Evolutionary conservation across 2,113 vertebrate species (phyloP).

Genomic region (Athene noctua): DNA sequence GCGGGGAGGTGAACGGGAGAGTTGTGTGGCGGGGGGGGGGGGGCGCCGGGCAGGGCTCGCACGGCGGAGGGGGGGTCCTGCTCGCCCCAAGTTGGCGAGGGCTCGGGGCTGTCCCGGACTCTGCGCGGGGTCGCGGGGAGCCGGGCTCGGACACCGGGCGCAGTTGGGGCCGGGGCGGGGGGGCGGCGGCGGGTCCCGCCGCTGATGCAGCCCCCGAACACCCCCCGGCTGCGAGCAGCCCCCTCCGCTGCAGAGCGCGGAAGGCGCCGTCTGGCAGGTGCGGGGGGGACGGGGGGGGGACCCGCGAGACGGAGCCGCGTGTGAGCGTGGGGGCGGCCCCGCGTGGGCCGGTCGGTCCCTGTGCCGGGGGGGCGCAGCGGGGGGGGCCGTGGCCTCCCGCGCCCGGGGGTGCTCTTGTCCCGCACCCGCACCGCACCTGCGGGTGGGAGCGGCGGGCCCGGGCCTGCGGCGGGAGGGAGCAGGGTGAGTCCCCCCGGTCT

Average conservation of each 20-base stretch:
- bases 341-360: background rate
- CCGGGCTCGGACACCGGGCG: background rate
- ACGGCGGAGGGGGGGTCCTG: too few species aligned
- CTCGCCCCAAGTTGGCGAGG: background rate
- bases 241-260: background rate
- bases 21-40: background rate
- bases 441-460: background rate
- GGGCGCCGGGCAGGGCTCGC: background rate
- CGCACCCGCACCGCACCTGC: background rate
- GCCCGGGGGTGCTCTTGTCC: background rate
- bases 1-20: background rate
- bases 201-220: background rate
- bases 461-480: background rate
- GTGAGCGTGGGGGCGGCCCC: background rate
- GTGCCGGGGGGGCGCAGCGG: too few species aligned
- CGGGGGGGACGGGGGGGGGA: background rate
- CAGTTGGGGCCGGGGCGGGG: background rate
- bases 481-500: background rate
- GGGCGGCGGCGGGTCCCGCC: background rate
- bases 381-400: too few species aligned
- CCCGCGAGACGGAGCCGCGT: background rate
- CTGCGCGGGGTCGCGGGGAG: background rate
- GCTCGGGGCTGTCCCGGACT: background rate
- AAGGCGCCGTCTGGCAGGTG: background rate
- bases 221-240: background rate